Base-by-base conservation (phyloP, 2,797 vertebrate species). In the Sebastes minor region DNA sequence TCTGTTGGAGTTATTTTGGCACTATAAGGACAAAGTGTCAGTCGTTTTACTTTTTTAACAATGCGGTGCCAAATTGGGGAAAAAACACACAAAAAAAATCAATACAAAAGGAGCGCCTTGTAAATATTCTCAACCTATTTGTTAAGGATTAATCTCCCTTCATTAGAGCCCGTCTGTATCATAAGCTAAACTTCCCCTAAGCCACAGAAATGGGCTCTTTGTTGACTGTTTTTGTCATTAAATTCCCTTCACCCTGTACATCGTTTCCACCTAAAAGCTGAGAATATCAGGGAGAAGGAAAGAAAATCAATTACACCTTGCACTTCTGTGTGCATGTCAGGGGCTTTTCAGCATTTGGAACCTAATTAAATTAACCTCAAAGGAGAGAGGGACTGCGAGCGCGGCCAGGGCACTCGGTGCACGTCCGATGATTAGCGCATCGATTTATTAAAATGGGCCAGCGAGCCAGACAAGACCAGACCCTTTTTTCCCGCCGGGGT, bases 351-450 rank as follows among this genome's bases (percentile, higher is more conserved):
- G 88, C 81, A 85, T 82, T 68, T 83, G 80, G 88, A 90, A 93
- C 86, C 93, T 95, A 94, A 96, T 96, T 95, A 95, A 95, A 95
- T 95, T 92, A 95, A 92, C 90, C 93, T 95, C 93, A 95, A 95
- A 95, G 88, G 88, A n/a, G 53, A 93, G 87, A 83, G 61, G 73
- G 81, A 81, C 76, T 89, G 89, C 78, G 92, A 89, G 86, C 80
- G 62, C 56, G 35, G 70, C 82, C 84, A 68, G 92, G 90, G 85
- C 88, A 86, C 78, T 89, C 67, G 49, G 71, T 74, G 83, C 82
- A 72, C 85, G 67, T 91, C 78, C 86, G 30, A 91, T 95, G 92
- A 95, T 95, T 95, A 96, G 93, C 27, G 76, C 89, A 94, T 95
- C 86, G 91, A 95, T 95, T 95, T 95, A 95, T 95, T 94, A 91